Conservation (phyloP, 2,888 invertebrate species). For the Cryptocheilus praepositus region DNA sequence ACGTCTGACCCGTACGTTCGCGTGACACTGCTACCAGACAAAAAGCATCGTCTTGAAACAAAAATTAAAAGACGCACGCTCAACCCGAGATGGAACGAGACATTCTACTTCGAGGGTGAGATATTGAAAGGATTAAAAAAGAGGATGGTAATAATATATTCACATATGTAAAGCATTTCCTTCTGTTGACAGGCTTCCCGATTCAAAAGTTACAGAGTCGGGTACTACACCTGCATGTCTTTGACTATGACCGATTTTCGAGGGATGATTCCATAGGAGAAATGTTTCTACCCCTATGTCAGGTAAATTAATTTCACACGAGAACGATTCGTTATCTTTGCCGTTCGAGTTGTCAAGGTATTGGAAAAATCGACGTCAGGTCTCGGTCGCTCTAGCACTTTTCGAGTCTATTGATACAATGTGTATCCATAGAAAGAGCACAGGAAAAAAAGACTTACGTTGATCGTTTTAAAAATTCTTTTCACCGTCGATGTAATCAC, state of each 20-base stretch:
- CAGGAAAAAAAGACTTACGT: neutral
- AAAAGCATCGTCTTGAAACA: constrained; percentile 93
- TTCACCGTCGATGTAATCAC: neutral
- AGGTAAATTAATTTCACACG: constrained; percentile 78
- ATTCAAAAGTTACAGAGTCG: constrained; percentile 94
- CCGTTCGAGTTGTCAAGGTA: no score
- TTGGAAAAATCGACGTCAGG: neutral
- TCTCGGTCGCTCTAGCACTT: no score
- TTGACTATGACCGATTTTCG: constrained; percentile 95
- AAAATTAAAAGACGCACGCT: constrained; percentile 93
- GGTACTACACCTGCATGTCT: constrained; percentile 93
- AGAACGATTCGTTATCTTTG: no score
- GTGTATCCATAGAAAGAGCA: no score
- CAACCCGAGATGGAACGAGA: constrained; percentile 95
- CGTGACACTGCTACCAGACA: constrained; percentile 92
- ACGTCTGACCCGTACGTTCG: constrained; percentile 95
- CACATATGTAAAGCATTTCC: neutral
- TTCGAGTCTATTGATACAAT: no score
- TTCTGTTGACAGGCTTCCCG: constrained; percentile 81
- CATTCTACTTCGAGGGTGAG: constrained; percentile 91
- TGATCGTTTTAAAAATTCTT: neutral
- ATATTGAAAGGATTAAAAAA: neutral
- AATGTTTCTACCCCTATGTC: constrained; percentile 92
- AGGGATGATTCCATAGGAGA: constrained; percentile 96
- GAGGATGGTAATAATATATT: neutral